Conservation (phyloP, 1,140 invertebrate species). For the Caenorhabditis briggsae region DNA sequence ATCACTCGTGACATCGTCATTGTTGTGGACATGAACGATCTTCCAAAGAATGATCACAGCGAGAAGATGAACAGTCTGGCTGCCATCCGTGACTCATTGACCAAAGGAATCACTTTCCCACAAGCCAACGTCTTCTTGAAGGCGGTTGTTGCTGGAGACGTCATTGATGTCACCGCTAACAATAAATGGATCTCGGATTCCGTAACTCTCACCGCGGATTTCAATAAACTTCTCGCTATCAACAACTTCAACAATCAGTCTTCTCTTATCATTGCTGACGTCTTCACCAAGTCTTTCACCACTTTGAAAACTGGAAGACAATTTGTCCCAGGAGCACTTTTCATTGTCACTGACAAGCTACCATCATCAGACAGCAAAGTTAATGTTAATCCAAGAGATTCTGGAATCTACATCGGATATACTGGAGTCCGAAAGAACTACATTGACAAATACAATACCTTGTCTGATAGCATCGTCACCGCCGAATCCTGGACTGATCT, state of each 20-base stretch:
- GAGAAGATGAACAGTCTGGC: conserved; percentile 33
- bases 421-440: neutral
- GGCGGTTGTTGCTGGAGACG: neutral
- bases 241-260: neutral
- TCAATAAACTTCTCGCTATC: neutral
- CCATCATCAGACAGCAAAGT: neutral
- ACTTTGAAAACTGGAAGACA: conserved; percentile 34
- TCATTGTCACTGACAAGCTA: conserved; percentile 11
- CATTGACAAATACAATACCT: neutral
- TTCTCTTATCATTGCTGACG: conserved; percentile 32
- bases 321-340: conserved; percentile 14
- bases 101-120: conserved; percentile 4
- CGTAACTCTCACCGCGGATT: neutral
- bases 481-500: conserved; percentile 2
- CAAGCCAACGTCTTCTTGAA: conserved; percentile 25
- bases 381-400: neutral
- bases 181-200: neutral
- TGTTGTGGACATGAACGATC: conserved; percentile 31
- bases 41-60: conserved; percentile 27
- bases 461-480: neutral
- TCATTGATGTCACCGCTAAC: neutral
- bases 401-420: conserved; percentile 1
- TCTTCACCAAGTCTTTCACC: neutral
- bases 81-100: neutral
- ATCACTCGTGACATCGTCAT: conserved; percentile 16